phyloP scores from a whole-genome alignment of 2,797 vertebrate genomes.

The Silurus lanzhouensis region DNA sequence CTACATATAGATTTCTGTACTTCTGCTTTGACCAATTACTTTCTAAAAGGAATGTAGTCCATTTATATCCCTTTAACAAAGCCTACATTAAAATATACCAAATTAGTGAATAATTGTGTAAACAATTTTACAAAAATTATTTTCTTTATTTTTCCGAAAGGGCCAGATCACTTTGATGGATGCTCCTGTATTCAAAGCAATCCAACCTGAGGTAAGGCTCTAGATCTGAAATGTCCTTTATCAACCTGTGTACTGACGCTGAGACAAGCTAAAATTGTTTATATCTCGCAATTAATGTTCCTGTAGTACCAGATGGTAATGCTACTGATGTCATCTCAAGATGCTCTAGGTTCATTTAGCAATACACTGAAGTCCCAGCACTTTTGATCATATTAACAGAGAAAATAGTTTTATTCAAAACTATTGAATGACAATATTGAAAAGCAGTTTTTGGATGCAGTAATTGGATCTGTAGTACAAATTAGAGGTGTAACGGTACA shows the following conservation, averaged over 20 bases:
- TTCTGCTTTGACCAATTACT: not conserved
- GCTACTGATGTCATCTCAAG: not conserved
- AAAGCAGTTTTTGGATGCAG: not conserved
- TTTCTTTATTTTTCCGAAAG: constrained; percentile 63
- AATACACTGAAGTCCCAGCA: not conserved
- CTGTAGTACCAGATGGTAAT: not conserved
- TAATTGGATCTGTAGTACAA: too few species aligned
- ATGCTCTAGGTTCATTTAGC: not conserved
- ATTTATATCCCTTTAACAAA: not conserved
- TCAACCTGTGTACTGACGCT: not conserved
- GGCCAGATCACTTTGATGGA: constrained; percentile 97
- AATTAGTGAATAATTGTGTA: not conserved
- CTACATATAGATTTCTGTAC: not conserved
- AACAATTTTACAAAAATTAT: not conserved
- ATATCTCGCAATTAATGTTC: not conserved
- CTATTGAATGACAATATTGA: not conserved
- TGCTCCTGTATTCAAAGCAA: constrained; percentile 94
- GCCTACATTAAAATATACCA: not conserved
- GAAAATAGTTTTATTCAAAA: not conserved
- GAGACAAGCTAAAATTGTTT: not conserved
- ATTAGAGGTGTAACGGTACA: too few species aligned
- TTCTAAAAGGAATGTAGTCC: not conserved
- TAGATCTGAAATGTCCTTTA: not conserved
- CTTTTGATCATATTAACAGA: not conserved
- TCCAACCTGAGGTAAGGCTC: constrained; percentile 90